Conservation (phyloP, 2,113 vertebrate species). For the Morphnarchus princeps region DNA sequence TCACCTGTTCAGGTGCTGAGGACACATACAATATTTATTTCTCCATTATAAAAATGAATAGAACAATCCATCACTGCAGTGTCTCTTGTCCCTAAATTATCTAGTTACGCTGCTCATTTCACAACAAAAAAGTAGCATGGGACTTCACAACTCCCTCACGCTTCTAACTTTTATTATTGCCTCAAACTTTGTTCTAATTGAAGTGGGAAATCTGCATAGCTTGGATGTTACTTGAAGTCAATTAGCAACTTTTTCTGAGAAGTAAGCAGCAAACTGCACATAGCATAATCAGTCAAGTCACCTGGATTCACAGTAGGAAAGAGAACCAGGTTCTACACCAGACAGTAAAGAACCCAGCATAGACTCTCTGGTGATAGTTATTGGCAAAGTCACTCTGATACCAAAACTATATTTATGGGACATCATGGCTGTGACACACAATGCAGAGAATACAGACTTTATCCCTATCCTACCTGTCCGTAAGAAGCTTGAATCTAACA, state of each 20-base stretch:
- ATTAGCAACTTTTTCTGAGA: neutral
- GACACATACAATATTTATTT: neutral
- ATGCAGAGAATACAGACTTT: neutral
- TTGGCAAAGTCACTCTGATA: neutral
- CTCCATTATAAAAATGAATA: neutral
- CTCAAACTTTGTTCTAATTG: neutral
- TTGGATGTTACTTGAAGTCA: neutral
- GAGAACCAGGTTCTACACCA: neutral
- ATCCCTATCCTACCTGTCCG: neutral
- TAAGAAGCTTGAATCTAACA: neutral
- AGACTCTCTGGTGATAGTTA: neutral
- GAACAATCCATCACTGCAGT: neutral
- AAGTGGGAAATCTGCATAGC: neutral
- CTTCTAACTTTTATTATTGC: neutral
- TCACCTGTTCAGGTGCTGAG: neutral
- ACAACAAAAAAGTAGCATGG: neutral
- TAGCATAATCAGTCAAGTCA: neutral
- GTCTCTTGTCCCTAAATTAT: neutral
- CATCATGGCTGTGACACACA: neutral
- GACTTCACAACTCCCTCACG: neutral
- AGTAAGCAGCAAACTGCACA: neutral
- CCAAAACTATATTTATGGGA: neutral
- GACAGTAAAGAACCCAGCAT: neutral
- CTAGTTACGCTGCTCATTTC: neutral
- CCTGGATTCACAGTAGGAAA: neutral